Base-by-base conservation (phyloP, 2,888 invertebrate genomes). In the Apodemia duryi region DNA sequence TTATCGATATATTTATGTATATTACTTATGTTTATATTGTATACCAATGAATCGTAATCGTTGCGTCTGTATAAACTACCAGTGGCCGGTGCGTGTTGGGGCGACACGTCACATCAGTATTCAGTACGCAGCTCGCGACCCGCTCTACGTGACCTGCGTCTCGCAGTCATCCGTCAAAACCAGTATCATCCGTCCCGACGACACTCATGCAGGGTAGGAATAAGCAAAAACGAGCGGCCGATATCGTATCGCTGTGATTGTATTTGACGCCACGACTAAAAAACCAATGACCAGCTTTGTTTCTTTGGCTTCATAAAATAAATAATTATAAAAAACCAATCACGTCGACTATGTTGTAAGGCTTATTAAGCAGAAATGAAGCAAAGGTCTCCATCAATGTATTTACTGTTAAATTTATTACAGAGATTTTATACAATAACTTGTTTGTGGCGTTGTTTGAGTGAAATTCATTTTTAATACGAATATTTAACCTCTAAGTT, bases 101-200 rank as follows among this genome's bases (percentile, higher is more conserved):
- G 66, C 64, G 63, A 64, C 66, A 52, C 60, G 68, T 65, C 70
- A 77, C 81, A 87, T 89, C 84, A 84, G 81, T 88, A 90, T 89
- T 83, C 88, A 69, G 70, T 76, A 75, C 76, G 76, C 81, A 80
- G 77, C 79, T 77, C 80, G 72, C 46, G 46, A 46, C 46, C 46
- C 46, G 46, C 46, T 46, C 75, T 76, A 85, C 87, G 88, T 86
- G 87, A 84, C 83, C 76, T 72, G 85, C 81, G 81, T 85, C 72
- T 76, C 74, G 80, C 78, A 32, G 29, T 67, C 74, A 68, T 72
- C 74, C 71, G 74, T 76, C 76, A 75, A 75, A 79, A 76, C 79
- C 72, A 68, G 75, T 75, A 78, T 72, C 77, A 75, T 72, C 74
- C 63, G 64, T 57, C 64, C 61, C 62, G 46, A 13, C 46, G 46